phyloP scores from a whole-genome alignment of 2,888 invertebrate species.

The Pristionchus maxplancki region DNA sequence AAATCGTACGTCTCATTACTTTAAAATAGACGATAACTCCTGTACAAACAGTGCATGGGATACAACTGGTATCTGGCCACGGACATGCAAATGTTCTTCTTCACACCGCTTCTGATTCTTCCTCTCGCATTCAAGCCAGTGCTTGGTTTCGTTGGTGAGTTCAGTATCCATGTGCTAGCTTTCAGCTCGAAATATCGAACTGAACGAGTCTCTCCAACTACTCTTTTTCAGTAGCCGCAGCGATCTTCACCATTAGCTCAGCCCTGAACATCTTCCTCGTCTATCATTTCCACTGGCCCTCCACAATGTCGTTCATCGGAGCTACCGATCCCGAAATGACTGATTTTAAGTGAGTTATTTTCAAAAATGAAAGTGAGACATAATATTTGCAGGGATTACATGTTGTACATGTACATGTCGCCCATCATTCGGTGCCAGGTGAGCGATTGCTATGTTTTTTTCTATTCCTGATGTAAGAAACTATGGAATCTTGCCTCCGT shows the following conservation, averaged over 20 bases:
- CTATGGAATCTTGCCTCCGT: no score
- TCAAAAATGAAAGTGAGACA: background rate
- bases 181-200: no score
- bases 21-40: no score
- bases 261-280: slow-evolving; percentile 51
- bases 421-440: slow-evolving; percentile 54
- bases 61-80: slow-evolving; percentile 52
- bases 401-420: slow-evolving; percentile 51
- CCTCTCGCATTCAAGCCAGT: slow-evolving; percentile 51
- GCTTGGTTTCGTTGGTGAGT: slow-evolving; percentile 25
- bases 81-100: slow-evolving; percentile 55
- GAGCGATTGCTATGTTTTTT: background rate
- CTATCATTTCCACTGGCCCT: slow-evolving; percentile 46
- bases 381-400: slow-evolving; percentile 48
- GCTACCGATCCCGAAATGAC: background rate
- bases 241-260: slow-evolving; percentile 41
- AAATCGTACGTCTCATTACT: background rate
- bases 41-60: slow-evolving; percentile 42
- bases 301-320: background rate
- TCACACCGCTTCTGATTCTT: slow-evolving; percentile 53
- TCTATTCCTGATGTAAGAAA: no score
- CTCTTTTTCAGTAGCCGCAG: slow-evolving; percentile 12
- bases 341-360: background rate
- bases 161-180: no score
- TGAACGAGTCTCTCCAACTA: no score